Evolutionary conservation across 2,888 invertebrate genomes (phyloP).

Genomic region (Oscheius sp.): DNA sequence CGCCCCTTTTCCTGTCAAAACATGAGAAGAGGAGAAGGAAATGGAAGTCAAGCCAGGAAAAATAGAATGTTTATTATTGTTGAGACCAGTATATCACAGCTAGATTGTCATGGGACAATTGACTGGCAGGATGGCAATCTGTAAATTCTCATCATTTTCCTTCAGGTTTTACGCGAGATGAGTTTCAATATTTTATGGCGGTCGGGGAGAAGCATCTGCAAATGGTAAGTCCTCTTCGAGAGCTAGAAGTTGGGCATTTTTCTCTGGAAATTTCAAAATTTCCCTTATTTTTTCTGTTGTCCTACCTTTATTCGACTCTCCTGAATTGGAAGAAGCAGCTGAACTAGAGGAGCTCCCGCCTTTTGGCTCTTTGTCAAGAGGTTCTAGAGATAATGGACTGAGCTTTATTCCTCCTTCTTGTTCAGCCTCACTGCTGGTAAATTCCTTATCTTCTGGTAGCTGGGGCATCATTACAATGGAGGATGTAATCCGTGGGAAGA

Average conservation of each 20-base stretch:
- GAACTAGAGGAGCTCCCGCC: not conserved
- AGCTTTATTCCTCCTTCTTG: constrained; percentile 12
- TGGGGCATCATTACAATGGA: constrained; percentile 27
- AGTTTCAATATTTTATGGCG: too few relatives aligned
- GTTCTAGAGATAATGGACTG: constrained; percentile 4
- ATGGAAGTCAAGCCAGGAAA: not conserved
- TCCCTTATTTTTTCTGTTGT: not conserved
- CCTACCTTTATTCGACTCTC: not conserved
- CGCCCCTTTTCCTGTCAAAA: constrained; percentile 18
- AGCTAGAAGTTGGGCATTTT: not conserved
- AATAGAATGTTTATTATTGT: constrained; percentile 10
- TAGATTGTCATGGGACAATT: not conserved
- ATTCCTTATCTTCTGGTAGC: constrained; percentile 35
- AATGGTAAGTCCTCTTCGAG: constrained; percentile 9
- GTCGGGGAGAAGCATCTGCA: constrained; percentile 24
- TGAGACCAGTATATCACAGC: constrained; percentile 27
- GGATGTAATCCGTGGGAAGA: constrained; percentile 30
- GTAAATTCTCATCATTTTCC: too few relatives aligned
- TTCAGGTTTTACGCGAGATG: too few relatives aligned
- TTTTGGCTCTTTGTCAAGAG: constrained; percentile 12
- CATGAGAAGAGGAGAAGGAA: not conserved
- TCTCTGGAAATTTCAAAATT: not conserved
- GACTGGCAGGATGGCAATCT: not conserved
- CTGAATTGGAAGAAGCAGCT: not conserved
- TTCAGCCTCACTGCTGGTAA: constrained; percentile 9